phyloP scores from a whole-genome alignment of 2,797 vertebrate genomes.

The Lepilemur ruficaudatus region DNA sequence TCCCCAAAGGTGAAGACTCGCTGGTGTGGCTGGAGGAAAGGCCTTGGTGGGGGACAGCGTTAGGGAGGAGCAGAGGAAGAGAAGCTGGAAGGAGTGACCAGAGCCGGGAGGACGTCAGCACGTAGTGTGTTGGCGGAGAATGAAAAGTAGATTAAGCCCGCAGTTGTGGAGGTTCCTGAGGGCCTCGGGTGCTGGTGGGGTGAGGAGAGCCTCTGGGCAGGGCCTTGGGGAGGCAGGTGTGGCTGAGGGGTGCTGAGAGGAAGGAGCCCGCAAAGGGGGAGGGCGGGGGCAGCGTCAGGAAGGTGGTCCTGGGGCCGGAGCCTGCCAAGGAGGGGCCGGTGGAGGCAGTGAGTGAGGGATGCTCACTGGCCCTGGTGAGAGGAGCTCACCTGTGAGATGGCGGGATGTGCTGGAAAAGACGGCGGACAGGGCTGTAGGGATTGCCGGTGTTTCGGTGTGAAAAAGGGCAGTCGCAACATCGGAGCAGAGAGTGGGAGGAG shows the following conservation, averaged over 20 bases:
- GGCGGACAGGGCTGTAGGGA: not conserved
- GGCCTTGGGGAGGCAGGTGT: not conserved
- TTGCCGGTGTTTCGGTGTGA: not conserved
- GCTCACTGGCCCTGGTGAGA: not conserved
- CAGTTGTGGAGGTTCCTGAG: not conserved
- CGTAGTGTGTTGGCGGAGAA: not conserved
- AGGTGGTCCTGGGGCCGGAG: not conserved
- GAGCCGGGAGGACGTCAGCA: not conserved
- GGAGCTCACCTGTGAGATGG: too few species aligned
- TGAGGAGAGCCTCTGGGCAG: not conserved
- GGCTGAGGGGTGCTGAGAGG: not conserved
- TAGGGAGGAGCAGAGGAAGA: not conserved
- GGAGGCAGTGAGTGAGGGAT: not conserved
- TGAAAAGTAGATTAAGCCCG: not conserved
- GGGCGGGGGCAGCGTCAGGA: fast-evolving
- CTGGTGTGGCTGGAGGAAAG: not conserved
- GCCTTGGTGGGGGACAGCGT: too few species aligned
- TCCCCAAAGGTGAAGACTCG: not conserved
- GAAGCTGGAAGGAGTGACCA: not conserved
- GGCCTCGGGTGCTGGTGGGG: not conserved
- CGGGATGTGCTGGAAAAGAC: not conserved
- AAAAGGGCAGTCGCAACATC: not conserved
- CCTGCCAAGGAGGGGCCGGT: not conserved
- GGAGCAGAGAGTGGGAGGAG: not conserved
- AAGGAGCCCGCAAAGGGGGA: not conserved